Evolutionary conservation across 2,113 vertebrate species (phyloP).

Genomic region (Pachyramphus minor): DNA sequence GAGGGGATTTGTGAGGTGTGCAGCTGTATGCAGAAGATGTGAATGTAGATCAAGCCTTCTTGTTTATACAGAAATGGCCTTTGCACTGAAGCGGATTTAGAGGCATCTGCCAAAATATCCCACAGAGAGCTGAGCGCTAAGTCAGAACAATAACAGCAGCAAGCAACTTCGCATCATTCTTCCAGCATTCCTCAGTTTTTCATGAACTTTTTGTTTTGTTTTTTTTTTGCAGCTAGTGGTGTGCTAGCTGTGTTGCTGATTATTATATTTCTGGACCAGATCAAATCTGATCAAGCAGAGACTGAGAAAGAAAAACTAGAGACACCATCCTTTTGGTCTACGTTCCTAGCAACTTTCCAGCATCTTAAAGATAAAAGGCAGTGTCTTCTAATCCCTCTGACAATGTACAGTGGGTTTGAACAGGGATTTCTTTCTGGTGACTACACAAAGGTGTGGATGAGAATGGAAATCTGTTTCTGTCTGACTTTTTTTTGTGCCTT

Average conservation of each 20-base stretch:
- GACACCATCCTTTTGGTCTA: conserved; percentile 70
- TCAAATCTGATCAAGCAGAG: conserved; percentile 56
- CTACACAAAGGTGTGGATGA: conserved; percentile 85
- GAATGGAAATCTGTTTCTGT: neutral
- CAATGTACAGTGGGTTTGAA: conserved; percentile 91
- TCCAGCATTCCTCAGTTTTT: conserved; percentile 2
- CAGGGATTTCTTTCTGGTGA: conserved; percentile 93
- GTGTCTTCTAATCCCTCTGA: conserved; percentile 85
- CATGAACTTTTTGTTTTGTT: neutral
- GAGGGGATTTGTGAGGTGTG: neutral
- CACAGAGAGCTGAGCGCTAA: neutral
- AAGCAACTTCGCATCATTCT: neutral
- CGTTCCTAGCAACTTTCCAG: conserved; percentile 84
- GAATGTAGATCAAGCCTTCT: neutral
- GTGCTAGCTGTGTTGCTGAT: conserved; percentile 85
- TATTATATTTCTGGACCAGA: conserved; percentile 83
- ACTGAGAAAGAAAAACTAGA: conserved; percentile 52
- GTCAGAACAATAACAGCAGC: conserved; percentile 43
- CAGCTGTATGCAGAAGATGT: neutral
- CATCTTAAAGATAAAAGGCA: conserved; percentile 84
- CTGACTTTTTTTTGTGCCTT: neutral
- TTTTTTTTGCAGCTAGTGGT: conserved; percentile 78
- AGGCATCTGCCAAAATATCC: conserved; percentile 27
- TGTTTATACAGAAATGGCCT: conserved; percentile 24
- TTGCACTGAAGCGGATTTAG: neutral